A percentile compares a stretch with the other conserved stretches of the same genome.
Evolutionary conservation across 2,797 vertebrate genomes (phyloP).

Genomic region (Crossoptilon crossoptilon): DNA sequence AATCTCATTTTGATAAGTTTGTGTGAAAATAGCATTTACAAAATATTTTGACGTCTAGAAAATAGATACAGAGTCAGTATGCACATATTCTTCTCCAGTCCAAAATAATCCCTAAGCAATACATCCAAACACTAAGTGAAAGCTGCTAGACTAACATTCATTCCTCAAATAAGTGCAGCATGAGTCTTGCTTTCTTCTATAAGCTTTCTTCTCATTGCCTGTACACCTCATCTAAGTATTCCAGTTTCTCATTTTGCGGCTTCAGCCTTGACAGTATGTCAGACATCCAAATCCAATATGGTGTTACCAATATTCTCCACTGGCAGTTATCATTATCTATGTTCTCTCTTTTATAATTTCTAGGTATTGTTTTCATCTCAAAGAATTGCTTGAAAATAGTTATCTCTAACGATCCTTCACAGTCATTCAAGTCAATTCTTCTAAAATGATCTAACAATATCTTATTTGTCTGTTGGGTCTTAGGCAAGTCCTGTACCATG

Average conservation of each 20-base stretch:
- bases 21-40: not conserved
- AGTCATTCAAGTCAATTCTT: not conserved
- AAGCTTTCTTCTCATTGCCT: not conserved
- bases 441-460: not conserved
- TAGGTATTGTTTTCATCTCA: not conserved
- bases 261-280: not conserved
- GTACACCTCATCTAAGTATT: slow-evolving; percentile 7
- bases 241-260: not conserved
- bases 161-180: not conserved
- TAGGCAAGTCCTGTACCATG: fast-evolving
- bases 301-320: not conserved
- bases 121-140: slow-evolving; percentile 4
- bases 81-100: slow-evolving; percentile 15
- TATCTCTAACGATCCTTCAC: not conserved
- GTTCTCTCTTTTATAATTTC: not conserved
- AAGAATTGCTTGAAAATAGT: not conserved
- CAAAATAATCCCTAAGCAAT: slow-evolving; percentile 35
- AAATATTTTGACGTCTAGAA: slow-evolving; percentile 27
- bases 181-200: not conserved
- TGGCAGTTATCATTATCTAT: not conserved
- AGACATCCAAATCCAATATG: fast-evolving
- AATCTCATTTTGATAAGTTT: not conserved
- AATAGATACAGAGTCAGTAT: not conserved
- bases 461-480: not conserved
- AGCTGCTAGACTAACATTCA: slow-evolving; percentile 6